These are phyloP conservation scores for Apodemia hepburni DNA, from an alignment of 2,888 invertebrate species.

Conservation along the genomic window DNA sequence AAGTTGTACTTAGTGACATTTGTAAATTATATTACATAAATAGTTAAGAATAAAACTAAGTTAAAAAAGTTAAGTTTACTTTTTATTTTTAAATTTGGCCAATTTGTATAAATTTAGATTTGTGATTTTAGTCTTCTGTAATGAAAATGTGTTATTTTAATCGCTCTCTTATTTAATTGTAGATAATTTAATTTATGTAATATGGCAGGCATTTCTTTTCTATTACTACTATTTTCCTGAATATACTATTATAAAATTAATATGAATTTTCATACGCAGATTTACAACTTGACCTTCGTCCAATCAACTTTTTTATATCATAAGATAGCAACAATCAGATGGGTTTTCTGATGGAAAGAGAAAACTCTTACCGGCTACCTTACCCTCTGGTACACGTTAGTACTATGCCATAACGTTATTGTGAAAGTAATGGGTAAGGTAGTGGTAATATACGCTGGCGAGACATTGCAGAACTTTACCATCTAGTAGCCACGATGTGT, in stretches of 20 bases:
- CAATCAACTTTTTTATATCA: too few species aligned
- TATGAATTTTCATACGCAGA: not conserved
- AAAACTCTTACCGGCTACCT: too few species aligned
- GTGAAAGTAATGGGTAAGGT: too few species aligned
- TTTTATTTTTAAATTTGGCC: not conserved
- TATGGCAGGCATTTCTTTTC: not conserved
- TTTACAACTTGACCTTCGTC: too few species aligned
- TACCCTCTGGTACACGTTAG: too few species aligned
- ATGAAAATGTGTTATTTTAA: not conserved
- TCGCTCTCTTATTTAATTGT: not conserved
- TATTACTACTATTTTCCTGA: not conserved
- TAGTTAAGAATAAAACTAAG: not conserved
- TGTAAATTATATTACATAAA: not conserved
- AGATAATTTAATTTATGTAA: slow-evolving; percentile 4
- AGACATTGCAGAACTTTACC: too few species aligned
- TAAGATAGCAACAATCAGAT: too few species aligned
- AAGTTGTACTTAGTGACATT: not conserved
- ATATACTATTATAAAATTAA: not conserved
- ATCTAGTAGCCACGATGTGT: too few species aligned
- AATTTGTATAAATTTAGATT: not conserved
- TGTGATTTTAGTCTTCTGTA: too few species aligned
- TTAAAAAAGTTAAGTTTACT: not conserved
- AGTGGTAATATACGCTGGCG: too few species aligned
- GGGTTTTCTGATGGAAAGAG: too few species aligned
- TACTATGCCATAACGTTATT: too few species aligned